Conservation (phyloP, 2,113 vertebrate genomes). For the Dryoscopus gambensis region DNA sequence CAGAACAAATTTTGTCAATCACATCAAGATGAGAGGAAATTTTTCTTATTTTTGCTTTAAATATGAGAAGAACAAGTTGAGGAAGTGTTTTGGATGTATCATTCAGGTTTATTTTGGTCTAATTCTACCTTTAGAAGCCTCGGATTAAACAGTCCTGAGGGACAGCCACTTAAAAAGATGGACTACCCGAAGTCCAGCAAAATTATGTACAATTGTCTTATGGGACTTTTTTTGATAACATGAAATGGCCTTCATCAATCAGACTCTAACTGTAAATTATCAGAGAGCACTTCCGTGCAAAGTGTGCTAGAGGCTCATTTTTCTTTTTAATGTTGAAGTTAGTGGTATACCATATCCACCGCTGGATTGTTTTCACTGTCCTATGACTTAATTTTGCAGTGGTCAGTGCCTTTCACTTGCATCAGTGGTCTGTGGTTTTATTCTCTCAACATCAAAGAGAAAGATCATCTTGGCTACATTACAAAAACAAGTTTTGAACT, state of each 20-base stretch:
- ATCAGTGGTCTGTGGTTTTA: conserved; percentile 56
- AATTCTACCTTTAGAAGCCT: not conserved
- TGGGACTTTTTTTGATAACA: not conserved
- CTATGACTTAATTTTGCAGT: conserved; percentile 28
- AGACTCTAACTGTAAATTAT: not conserved
- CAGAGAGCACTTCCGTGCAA: not conserved
- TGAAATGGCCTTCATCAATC: conserved; percentile 27
- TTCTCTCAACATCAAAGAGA: conserved; percentile 23
- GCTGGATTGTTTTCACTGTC: not conserved
- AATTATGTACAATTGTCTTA: conserved; percentile 8
- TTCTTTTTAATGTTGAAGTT: conserved; percentile 1
- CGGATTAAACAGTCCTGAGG: not conserved
- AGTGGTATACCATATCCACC: not conserved
- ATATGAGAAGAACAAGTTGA: not conserved
- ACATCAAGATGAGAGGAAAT: not conserved
- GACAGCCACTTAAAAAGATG: conserved; percentile 13
- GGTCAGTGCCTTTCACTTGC: conserved; percentile 46
- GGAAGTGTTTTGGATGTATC: not conserved
- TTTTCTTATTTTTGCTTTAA: not conserved
- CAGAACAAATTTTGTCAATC: not conserved
- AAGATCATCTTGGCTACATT: conserved; percentile 6
- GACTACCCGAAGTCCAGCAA: not conserved
- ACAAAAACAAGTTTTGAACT: not conserved
- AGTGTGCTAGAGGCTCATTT: not conserved
- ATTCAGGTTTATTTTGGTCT: not conserved